Base-by-base conservation (phyloP, 1,140 invertebrate genomes). In the Magallana angulata region DNA sequence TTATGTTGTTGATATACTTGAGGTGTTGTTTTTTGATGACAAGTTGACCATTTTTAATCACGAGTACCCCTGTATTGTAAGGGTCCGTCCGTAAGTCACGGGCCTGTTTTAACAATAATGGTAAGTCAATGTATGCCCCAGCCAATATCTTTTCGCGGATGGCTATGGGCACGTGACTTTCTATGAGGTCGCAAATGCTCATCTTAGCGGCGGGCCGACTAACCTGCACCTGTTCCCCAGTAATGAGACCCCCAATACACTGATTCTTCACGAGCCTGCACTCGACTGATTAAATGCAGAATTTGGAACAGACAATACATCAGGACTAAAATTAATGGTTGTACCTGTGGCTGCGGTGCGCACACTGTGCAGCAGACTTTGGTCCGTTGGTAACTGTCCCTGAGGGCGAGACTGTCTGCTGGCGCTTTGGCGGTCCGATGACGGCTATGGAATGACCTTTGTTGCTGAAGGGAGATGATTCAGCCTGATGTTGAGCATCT, bases 11-110 rank as follows among this genome's bases (percentile, higher is more conserved):
- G 48, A n/a, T 80, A 2, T 24, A 36, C 24, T 18, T 14, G 1
- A 57, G 24, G 1, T 85, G 12, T 76, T 64, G 60, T 57, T 87
- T 83, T 18, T 71, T 59, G 24, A 87, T 60, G 7, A 82, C 56
- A 1, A 84, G 30, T 18, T 68, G 11, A 36, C 60, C 81, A 57
- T 80, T 60, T 57, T 57, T 82, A 14, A 82, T 48, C 30, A 30
- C 48, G 7, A 86, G 16, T 57, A 84, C 86, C 4, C 82, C 81
- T 7, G 36, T 36, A 2, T 14, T n/a, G 12, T 68, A 11, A n/a
- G 60, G 12, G 6, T 83, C 82, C 5, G 60, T 71, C n/a, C 18
- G 60, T n/a, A 87, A 57, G 9, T 84, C 80, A 16, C 18, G 16
- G 8, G 0, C 59, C 59, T 60, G 59, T 60, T 60, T 60, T 60